phyloP scores from a whole-genome alignment of 2,888 invertebrate species.

The Eledone cirrhosa region DNA sequence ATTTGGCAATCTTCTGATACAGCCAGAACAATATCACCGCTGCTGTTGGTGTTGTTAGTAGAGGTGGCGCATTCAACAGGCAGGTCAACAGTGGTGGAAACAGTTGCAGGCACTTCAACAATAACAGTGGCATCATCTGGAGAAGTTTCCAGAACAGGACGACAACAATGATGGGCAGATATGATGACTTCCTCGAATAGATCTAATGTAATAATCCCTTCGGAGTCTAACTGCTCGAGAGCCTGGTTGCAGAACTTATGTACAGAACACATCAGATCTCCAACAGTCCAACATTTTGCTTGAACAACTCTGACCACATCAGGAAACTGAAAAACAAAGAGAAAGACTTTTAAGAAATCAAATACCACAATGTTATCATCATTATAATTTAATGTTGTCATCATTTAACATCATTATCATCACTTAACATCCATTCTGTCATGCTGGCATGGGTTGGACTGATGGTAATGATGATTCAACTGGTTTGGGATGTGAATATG shows the following conservation, averaged over 20 bases:
- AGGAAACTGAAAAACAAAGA: slow-evolving; percentile 44
- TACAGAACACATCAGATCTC: slow-evolving; percentile 51
- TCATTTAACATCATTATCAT: no score
- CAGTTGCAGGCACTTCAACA: neutral
- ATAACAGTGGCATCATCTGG: neutral
- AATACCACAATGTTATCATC: no score
- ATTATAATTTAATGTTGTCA: no score
- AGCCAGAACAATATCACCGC: neutral
- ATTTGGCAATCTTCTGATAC: no score
- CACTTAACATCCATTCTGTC: no score
- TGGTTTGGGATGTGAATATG: neutral
- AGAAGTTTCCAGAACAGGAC: neutral
- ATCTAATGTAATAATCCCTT: slow-evolving; percentile 12
- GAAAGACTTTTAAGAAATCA: neutral
- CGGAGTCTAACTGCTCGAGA: slow-evolving; percentile 3
- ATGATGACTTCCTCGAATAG: slow-evolving; percentile 25
- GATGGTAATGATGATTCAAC: neutral
- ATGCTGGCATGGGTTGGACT: neutral
- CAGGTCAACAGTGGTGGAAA: neutral
- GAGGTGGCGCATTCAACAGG: neutral
- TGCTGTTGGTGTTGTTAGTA: neutral
- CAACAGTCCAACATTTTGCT: slow-evolving; percentile 49
- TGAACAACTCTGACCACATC: slow-evolving; percentile 45
- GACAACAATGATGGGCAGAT: slow-evolving; percentile 1
- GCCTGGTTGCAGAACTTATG: slow-evolving; percentile 44